phyloP scores from a whole-genome alignment of 1,140 invertebrate genomes.

The Coenobita brevimanus region DNA sequence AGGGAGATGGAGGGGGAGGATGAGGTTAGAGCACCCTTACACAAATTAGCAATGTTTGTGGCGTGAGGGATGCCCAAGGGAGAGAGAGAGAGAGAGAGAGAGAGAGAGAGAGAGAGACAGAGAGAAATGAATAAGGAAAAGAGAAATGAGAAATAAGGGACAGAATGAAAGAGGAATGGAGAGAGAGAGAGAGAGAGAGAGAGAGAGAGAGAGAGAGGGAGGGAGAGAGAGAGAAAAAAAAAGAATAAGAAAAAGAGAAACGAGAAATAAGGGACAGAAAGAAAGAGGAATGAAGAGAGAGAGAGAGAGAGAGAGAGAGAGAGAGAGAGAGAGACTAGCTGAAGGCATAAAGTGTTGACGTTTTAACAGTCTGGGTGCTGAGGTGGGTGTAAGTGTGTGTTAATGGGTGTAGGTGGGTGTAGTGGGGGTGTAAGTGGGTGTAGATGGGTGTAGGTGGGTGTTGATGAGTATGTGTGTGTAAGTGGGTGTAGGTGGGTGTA shows the following conservation, averaged over 20 bases:
- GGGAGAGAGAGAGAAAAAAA: not conserved
- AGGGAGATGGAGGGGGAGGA: not conserved
- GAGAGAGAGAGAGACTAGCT: not conserved
- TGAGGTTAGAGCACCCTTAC: not conserved
- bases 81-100: not conserved
- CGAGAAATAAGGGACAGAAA: not conserved
- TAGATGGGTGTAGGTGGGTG: not conserved
- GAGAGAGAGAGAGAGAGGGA: not conserved
- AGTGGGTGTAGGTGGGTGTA: not conserved
- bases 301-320: not conserved
- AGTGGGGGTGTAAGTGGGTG: not conserved
- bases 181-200: not conserved
- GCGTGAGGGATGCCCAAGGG: not conserved
- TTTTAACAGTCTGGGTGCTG: slow-evolving; percentile 23
- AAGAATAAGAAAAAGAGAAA: not conserved
- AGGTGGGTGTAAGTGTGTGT: not conserved
- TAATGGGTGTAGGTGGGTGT: not conserved
- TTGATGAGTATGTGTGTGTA: not conserved
- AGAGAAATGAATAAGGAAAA: not conserved
- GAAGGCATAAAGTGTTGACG: not conserved
- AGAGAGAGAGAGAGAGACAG: not conserved
- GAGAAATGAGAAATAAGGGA: not conserved
- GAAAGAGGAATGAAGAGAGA: not conserved
- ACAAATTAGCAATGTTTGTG: not conserved
- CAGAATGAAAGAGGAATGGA: not conserved